Percentiles rank a stretch among this genome's conserved stretches.
These are phyloP conservation scores for Acanthosoma haemorrhoidale DNA, from an alignment of 2,888 invertebrate genomes.

Conservation along the genomic window DNA sequence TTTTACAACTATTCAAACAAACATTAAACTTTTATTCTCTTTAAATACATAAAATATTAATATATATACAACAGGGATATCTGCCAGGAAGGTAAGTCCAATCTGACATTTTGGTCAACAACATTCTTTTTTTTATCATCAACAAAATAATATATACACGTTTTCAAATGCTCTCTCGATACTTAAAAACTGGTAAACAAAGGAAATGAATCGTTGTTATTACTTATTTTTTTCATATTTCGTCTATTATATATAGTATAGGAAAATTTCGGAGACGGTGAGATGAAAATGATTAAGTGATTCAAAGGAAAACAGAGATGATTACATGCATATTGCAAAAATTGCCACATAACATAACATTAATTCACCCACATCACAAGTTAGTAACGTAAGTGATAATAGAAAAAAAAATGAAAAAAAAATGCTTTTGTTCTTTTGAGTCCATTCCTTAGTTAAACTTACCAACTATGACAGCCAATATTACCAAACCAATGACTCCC, in stretches of 20 bases:
- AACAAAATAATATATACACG: slow-evolving; percentile 20
- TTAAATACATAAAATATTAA: neutral
- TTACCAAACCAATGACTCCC: slow-evolving; percentile 74
- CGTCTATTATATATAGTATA: neutral
- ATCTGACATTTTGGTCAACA: slow-evolving; percentile 3
- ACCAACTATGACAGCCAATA: slow-evolving; percentile 84
- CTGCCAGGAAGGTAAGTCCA: neutral
- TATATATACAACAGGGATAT: neutral
- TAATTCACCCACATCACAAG: neutral
- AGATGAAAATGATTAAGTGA: slow-evolving; percentile 19
- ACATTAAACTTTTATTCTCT: neutral
- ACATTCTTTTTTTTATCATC: neutral
- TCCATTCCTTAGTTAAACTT: slow-evolving; percentile 49
- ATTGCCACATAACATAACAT: neutral
- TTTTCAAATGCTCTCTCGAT: neutral
- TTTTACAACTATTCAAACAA: slow-evolving; percentile 1
- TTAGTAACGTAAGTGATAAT: slow-evolving; percentile 23
- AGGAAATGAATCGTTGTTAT: slow-evolving; percentile 17
- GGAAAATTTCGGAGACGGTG: neutral
- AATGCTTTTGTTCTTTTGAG: slow-evolving; percentile 21
- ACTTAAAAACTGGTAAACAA: neutral
- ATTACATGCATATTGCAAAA: slow-evolving; percentile 15
- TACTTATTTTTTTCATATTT: neutral
- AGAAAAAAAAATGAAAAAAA: neutral
- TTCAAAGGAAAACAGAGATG: slow-evolving; percentile 14